Percentiles rank a stretch among this genome's conserved stretches.
phyloP scores from a whole-genome alignment of 2,797 vertebrate species.

The Emydoidea blandingii region DNA sequence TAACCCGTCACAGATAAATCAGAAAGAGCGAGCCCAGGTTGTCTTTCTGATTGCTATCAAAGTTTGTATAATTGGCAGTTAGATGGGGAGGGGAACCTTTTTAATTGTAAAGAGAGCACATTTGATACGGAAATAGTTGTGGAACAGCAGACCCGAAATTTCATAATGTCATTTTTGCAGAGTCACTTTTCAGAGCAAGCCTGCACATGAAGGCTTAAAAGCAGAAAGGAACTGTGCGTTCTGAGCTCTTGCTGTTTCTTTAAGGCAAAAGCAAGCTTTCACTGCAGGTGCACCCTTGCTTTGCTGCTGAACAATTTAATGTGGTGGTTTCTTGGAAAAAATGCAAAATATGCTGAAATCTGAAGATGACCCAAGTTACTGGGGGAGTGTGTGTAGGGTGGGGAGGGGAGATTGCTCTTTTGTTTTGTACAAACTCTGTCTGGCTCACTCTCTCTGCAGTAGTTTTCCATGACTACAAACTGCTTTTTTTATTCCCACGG shows the following conservation, averaged over 20 bases:
- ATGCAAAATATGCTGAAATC: neutral
- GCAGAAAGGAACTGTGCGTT: neutral
- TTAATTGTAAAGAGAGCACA: neutral
- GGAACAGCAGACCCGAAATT: neutral
- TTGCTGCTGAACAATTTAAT: neutral
- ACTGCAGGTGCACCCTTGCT: neutral
- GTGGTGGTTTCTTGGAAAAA: neutral
- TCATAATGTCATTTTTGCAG: neutral
- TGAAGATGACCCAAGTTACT: neutral
- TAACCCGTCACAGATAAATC: neutral
- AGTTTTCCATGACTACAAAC: neutral
- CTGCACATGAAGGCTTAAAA: neutral
- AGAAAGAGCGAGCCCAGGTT: neutral
- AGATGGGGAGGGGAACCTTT: neutral
- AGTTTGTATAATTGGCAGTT: neutral
- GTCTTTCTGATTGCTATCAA: neutral
- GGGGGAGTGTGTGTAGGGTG: neutral
- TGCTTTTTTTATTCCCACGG: neutral
- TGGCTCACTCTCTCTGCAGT: neutral
- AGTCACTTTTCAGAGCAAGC: neutral
- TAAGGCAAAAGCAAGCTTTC: neutral
- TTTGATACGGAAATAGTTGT: neutral
- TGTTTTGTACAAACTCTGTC: neutral
- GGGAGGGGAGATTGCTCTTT: neutral
- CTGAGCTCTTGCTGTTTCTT: neutral